Evolutionary conservation across 1,140 invertebrate genomes (phyloP).

Genomic region (Eurosta solidaginis): DNA sequence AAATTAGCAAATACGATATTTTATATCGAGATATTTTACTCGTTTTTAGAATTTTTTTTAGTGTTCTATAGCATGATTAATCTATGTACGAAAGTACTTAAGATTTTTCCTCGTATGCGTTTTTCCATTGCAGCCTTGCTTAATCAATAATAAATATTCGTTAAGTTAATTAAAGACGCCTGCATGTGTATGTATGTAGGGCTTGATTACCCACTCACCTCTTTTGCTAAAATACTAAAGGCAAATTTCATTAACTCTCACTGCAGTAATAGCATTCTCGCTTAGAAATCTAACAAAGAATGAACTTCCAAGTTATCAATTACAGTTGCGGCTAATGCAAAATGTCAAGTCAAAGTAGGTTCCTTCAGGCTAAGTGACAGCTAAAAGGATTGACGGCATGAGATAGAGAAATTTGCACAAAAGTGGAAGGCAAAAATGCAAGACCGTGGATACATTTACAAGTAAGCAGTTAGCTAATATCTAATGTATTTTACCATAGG

Average conservation of each 20-base stretch:
- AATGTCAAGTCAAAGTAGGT: conserved; percentile 16
- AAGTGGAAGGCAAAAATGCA: neutral
- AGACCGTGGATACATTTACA: no score
- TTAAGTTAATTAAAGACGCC: conserved; percentile 1
- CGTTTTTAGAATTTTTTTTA: no score
- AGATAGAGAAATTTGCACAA: neutral
- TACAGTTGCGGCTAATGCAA: conserved; percentile 20
- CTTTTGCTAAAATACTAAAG: no score
- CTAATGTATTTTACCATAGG: neutral
- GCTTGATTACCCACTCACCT: no score
- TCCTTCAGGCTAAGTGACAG: conserved; percentile 1
- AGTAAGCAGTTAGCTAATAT: neutral
- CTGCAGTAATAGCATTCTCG: neutral
- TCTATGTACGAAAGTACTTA: no score
- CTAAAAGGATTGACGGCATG: neutral
- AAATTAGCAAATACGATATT: no score
- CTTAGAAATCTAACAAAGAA: neutral
- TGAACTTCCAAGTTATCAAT: conserved; percentile 24
- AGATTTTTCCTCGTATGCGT: no score
- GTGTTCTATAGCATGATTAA: no score
- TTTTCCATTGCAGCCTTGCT: no score
- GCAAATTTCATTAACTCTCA: neutral
- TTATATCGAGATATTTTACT: no score
- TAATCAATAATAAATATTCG: neutral
- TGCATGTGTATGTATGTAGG: no score